Conservation (phyloP, 53 echinoderm and acorn worm species). For the Holothuria scabra region DNA sequence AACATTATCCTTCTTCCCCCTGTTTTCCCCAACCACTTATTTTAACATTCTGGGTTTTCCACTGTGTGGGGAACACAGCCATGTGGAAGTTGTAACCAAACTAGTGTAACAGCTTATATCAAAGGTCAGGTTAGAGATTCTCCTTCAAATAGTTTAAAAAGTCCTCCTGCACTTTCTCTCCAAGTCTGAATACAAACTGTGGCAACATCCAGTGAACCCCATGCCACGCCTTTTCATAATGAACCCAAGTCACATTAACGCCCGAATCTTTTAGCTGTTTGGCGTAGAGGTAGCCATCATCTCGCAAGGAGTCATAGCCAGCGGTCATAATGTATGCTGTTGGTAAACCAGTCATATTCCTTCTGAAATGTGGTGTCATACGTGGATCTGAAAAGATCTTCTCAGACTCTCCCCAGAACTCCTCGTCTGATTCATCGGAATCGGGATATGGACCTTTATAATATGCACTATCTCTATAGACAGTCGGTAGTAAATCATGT, state of each 20-base stretch:
- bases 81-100: no score
- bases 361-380: slow-evolving; percentile 51
- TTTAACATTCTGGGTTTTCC: no score
- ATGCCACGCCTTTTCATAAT: slow-evolving; percentile 63
- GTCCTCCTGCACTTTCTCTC: slow-evolving; percentile 9
- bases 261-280: slow-evolving; percentile 72
- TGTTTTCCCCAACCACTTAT: no score
- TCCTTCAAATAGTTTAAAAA: background rate
- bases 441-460: background rate
- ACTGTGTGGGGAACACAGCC: no score
- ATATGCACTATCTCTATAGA: slow-evolving; percentile 6
- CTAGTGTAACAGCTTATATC: no score
- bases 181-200: background rate
- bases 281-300: slow-evolving; percentile 86
- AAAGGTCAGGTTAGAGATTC: background rate
- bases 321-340: slow-evolving; percentile 73
- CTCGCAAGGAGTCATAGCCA: slow-evolving; percentile 71
- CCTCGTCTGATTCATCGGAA: slow-evolving; percentile 46
- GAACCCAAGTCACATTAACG: slow-evolving; percentile 55
- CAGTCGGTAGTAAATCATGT: slow-evolving; percentile 4
- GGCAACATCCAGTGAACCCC: background rate
- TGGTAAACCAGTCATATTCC: slow-evolving; percentile 58
- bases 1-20: no score
- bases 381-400: slow-evolving; percentile 65
- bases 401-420: slow-evolving; percentile 59